Base-by-base conservation (phyloP, 1,140 invertebrate species). In the Hirudo medicinalis region DNA sequence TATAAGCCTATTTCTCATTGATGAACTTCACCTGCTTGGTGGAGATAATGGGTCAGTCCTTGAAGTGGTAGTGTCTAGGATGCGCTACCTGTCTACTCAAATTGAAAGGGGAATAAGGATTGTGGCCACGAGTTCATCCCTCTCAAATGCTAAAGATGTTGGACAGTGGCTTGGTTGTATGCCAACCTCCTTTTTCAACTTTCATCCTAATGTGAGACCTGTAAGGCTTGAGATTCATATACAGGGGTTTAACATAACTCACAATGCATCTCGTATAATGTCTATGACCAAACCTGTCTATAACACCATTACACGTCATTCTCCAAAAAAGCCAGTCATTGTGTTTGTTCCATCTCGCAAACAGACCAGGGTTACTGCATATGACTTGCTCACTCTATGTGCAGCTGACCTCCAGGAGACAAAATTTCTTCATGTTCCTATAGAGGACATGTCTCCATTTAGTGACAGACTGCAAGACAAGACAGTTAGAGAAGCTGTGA, bases 271-370 rank as follows among this genome's bases (percentile, higher is more conserved):
- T 0, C 86, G 97, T 32, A 85, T 99, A 1, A 88, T 95, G 2
- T 92, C 95, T 0, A 99, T 99, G 97, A 89, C 91, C 0, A 97
- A 97, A 80, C 96, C 96, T 0, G 89, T 93, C 0, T 99, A 97
- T 81, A 94, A 96, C 79, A 88, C 92, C 0, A 91, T 99, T n/a
- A 75, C 90, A 2, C 87, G 91, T 57, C 87, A 95, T 78, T 91
- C 91, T 69, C 87, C 89, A 0, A 87, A 89, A 74, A 92, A 92
- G 78, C 94, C 97, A 0, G 91, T 89, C 0, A 89, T 97, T 60
- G 88, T 99, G n/a, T 99, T 98, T 82, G 96, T 99, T 0, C 94
- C 96, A 4, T 92, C 91, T 1, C 84, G 95, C 0, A 91, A 94
- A 76, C 92, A 97, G 81, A 91, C 94, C 0, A 85, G 92, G 17